Conservation (phyloP, 1,140 invertebrate genomes). For the Venturia canescens region DNA sequence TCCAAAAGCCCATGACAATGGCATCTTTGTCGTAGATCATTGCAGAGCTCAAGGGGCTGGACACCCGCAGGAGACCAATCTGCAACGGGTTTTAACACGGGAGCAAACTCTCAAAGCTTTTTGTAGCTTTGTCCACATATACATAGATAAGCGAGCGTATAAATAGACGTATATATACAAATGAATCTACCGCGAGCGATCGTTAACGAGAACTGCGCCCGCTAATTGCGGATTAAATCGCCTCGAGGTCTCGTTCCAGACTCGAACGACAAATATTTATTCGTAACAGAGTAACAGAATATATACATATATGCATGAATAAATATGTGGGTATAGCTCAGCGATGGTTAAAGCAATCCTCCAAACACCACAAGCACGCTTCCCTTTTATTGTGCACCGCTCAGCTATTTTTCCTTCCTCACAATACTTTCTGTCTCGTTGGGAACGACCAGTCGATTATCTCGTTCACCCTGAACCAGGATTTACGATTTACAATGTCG, state of each 20-base stretch:
- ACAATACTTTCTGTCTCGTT: conserved; percentile 36
- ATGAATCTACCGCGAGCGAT: conserved; percentile 15
- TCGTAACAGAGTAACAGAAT: conserved; percentile 13
- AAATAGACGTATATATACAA: not conserved
- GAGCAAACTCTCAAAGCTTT: conserved; percentile 19
- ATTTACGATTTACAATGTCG: not conserved
- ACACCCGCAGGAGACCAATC: conserved; percentile 29
- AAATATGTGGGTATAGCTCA: not conserved
- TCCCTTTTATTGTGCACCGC: conserved; percentile 24
- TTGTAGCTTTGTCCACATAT: not conserved
- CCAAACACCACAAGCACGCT: conserved; percentile 19
- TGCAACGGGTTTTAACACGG: conserved; percentile 10
- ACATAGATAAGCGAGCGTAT: not conserved
- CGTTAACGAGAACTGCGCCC: conserved; percentile 39
- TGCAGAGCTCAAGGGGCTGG: conserved; percentile 16
- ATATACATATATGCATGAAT: not conserved
- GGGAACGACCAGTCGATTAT: conserved; percentile 7
- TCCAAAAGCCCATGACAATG: conserved; percentile 23
- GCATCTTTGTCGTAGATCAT: conserved; percentile 29
- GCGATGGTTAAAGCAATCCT: not conserved
- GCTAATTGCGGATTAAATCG: conserved; percentile 47
- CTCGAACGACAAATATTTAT: conserved; percentile 46
- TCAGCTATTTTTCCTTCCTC: conserved; percentile 3
- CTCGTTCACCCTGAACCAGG: not conserved
- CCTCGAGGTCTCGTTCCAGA: conserved; percentile 37